phyloP scores from a whole-genome alignment of 2,797 vertebrate species.

The Melanotaenia boesemani region DNA sequence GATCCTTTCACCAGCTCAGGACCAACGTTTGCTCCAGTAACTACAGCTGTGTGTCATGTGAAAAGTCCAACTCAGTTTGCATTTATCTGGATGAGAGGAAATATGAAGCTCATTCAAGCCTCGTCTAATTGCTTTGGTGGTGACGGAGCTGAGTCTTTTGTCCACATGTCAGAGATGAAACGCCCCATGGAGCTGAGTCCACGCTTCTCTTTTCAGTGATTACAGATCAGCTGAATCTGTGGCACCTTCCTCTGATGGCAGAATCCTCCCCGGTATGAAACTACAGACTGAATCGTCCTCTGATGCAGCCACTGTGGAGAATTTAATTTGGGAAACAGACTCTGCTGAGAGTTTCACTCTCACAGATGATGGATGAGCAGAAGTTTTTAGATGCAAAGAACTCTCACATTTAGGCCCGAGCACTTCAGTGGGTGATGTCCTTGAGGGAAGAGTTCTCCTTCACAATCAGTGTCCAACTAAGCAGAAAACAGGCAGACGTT shows the following conservation, averaged over 20 bases:
- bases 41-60: conserved; percentile 35
- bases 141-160: conserved; percentile 26
- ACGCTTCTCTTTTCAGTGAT: conserved; percentile 37
- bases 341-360: conserved; percentile 58
- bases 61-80: conserved; percentile 46
- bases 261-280: conserved; percentile 59
- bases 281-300: conserved; percentile 57
- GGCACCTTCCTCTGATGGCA: conserved; percentile 64
- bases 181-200: conserved; percentile 21
- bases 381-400: conserved; percentile 66
- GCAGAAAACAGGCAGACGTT: conserved; percentile 53
- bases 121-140: conserved; percentile 17
- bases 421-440: conserved; percentile 52
- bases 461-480: conserved; percentile 57
- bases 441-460: conserved; percentile 58
- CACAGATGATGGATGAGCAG: conserved; percentile 74
- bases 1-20: conserved; percentile 56
- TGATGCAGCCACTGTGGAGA: conserved; percentile 68
- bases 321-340: conserved; percentile 75
- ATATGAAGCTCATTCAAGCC: conserved; percentile 22
- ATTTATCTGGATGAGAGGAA: conserved; percentile 25
- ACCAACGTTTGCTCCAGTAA: conserved; percentile 41
- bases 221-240: conserved; percentile 57
- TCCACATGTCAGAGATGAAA: conserved; percentile 48
- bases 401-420: conserved; percentile 61